A percentile compares a stretch with the other conserved stretches of the same genome.
Conservation (phyloP, 2,888 invertebrate species). For the Hoplodrina ambigua region DNA sequence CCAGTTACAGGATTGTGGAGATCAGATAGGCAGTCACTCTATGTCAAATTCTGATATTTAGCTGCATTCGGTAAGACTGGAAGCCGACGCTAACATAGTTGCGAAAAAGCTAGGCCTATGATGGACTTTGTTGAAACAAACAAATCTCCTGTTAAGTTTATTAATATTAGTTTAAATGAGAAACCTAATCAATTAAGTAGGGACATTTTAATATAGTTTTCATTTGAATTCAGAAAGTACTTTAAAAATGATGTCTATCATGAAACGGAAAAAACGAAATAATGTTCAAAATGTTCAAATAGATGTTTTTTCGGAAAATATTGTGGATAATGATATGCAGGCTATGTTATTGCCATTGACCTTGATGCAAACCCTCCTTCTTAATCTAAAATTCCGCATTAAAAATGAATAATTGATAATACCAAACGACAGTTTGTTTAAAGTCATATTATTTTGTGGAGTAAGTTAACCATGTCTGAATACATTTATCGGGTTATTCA, state of each 20-base stretch:
- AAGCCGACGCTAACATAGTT: too few relatives aligned
- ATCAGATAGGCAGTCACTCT: too few relatives aligned
- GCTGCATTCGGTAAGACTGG: too few relatives aligned
- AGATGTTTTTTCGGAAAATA: background rate
- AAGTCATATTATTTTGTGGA: constrained; percentile 10
- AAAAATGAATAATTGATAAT: constrained; percentile 6
- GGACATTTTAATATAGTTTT: background rate
- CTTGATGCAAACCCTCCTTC: background rate
- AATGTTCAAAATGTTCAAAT: background rate
- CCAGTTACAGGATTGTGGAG: too few relatives aligned
- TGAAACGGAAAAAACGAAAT: background rate
- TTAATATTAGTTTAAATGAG: too few relatives aligned
- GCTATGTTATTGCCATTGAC: constrained; percentile 6
- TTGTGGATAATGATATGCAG: constrained; percentile 15
- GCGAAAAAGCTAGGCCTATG: too few relatives aligned
- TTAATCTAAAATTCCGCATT: constrained; percentile 14
- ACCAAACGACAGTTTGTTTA: constrained; percentile 5
- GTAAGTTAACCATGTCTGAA: background rate
- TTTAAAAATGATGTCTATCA: background rate
- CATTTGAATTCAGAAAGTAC: background rate
- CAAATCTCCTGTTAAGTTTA: too few relatives aligned
- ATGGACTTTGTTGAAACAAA: too few relatives aligned
- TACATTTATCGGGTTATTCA: background rate
- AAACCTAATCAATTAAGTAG: background rate
- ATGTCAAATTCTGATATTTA: too few relatives aligned